Conservation (phyloP, 92 coral and sea anemone genomes). For the Umimayanthus kanabou region DNA sequence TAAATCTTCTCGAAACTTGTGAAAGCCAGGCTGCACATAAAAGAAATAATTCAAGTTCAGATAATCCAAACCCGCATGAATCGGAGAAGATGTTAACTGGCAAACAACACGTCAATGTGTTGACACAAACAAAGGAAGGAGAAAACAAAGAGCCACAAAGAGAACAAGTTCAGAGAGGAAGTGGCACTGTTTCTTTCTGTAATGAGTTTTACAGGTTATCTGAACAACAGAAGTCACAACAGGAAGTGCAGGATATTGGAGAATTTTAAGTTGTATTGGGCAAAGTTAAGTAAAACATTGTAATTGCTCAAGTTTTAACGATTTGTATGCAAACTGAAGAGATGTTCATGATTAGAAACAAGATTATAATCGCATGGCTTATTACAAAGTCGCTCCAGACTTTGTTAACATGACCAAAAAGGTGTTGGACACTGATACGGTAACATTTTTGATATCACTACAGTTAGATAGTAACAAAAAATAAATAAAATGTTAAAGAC, state of each 20-base stretch:
- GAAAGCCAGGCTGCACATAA: not conserved
- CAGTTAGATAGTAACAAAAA: too few species aligned
- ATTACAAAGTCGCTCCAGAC: too few species aligned
- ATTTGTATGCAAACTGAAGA: too few species aligned
- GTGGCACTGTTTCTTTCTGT: not conserved
- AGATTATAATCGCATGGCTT: too few species aligned
- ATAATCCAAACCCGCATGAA: not conserved
- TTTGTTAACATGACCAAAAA: too few species aligned
- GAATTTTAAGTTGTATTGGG: not conserved
- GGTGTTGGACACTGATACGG: too few species aligned
- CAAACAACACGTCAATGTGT: not conserved
- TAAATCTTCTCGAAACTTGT: not conserved
- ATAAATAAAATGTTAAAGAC: too few species aligned
- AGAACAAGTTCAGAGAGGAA: not conserved
- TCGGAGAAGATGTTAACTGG: not conserved
- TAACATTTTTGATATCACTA: too few species aligned
- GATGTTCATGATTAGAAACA: too few species aligned
- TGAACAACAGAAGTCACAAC: not conserved
- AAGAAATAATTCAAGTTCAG: not conserved
- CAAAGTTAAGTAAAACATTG: too few species aligned
- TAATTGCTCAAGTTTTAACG: too few species aligned
- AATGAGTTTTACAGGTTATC: not conserved
- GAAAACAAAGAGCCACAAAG: not conserved
- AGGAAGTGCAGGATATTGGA: not conserved
- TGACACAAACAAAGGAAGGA: not conserved